These are phyloP conservation scores for Lophochroa leadbeateri DNA, from an alignment of 2,113 vertebrate species.

Conservation along the genomic window DNA sequence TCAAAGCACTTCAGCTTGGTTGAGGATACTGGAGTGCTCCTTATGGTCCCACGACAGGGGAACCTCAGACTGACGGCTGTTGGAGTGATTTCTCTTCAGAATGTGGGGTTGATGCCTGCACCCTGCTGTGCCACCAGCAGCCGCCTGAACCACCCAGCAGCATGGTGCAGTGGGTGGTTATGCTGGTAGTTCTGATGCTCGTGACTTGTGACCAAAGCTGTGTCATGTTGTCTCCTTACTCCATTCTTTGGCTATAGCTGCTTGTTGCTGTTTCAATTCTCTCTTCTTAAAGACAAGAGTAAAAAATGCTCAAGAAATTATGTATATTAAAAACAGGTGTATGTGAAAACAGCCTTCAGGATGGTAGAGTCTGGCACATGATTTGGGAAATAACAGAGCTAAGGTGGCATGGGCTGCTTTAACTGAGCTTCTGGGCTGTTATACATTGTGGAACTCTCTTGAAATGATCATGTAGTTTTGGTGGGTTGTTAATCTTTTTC, in stretches of 20 bases:
- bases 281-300: neutral
- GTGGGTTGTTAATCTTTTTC: neutral
- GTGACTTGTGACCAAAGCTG: neutral
- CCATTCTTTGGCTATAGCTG: neutral
- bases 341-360: neutral
- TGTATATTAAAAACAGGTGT: neutral
- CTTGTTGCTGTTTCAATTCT: neutral
- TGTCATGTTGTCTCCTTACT: fast-evolving
- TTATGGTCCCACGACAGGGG: neutral
- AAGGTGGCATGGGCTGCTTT: neutral
- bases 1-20: neutral
- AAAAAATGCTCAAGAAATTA: neutral
- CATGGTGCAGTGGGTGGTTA: fast-evolving
- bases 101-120: neutral
- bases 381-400: neutral
- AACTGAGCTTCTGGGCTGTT: neutral
- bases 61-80: fast-evolving
- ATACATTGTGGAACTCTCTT: neutral
- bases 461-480: neutral
- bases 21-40: neutral
- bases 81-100: neutral
- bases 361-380: neutral
- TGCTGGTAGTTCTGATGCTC: neutral
- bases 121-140: neutral
- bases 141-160: neutral